phyloP scores from a whole-genome alignment of 2,797 vertebrate species.

The Micromesistius poutassou region DNA sequence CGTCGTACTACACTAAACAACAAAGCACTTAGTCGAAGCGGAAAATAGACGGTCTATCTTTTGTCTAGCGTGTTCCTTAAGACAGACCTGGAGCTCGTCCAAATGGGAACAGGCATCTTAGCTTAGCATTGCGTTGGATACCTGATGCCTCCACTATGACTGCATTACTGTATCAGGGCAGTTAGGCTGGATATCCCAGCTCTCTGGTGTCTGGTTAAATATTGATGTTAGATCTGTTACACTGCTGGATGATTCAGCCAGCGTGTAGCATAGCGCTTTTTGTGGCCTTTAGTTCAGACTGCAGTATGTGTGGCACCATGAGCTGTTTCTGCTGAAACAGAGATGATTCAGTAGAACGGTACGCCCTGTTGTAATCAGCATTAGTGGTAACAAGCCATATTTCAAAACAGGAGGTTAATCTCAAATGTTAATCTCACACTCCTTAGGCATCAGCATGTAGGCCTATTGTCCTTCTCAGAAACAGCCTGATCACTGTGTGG shows the following conservation, averaged over 20 bases:
- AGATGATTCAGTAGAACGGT: not conserved
- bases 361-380: not conserved
- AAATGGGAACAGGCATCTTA: conserved; percentile 44
- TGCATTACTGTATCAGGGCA: conserved; percentile 52
- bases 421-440: not conserved
- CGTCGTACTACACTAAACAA: not conserved
- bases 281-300: conserved; percentile 51
- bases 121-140: conserved; percentile 42
- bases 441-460: not conserved
- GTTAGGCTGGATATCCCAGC: conserved; percentile 61
- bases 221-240: conserved; percentile 73
- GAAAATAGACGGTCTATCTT: not conserved
- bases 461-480: not conserved
- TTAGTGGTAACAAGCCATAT: not conserved
- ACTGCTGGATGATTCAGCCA: conserved; percentile 54
- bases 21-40: not conserved
- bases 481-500: not conserved
- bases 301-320: conserved; percentile 38
- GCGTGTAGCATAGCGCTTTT: conserved; percentile 52
- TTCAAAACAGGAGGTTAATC: not conserved
- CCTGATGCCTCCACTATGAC: conserved; percentile 54
- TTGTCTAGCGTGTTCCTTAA: not conserved
- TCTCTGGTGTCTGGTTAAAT: conserved; percentile 73
- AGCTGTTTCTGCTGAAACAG: conserved; percentile 23
- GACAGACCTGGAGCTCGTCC: conserved; percentile 13